Percentiles rank a stretch among this genome's conserved stretches.
These are phyloP conservation scores for Capreolus pygargus DNA, from an alignment of 2,113 vertebrate genomes.

Conservation along the genomic window DNA sequence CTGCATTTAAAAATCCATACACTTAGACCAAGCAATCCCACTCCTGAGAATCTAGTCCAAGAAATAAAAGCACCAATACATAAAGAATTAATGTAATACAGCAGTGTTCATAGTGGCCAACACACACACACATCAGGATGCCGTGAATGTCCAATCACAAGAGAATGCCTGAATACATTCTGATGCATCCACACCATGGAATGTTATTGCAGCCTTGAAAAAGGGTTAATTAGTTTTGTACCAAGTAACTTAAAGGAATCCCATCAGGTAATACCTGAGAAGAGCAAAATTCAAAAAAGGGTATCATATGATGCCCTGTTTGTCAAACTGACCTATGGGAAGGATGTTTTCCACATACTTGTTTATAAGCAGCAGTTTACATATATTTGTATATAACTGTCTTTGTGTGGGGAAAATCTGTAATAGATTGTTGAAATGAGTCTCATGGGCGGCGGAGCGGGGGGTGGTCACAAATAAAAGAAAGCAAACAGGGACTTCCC, in stretches of 20 bases:
- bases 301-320: neutral
- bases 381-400: neutral
- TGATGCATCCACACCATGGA: neutral
- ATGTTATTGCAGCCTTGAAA: neutral
- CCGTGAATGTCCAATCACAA: neutral
- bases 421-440: neutral
- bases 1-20: neutral
- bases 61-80: neutral
- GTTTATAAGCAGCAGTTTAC: neutral
- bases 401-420: neutral
- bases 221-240: neutral
- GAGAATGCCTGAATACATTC: neutral
- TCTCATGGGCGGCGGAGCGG: neutral
- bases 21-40: neutral
- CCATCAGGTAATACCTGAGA: neutral
- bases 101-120: neutral
- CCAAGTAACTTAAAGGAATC: neutral
- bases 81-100: neutral
- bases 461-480: neutral
- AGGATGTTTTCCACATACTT: neutral
- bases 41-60: neutral
- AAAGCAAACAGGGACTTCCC: neutral
- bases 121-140: neutral
- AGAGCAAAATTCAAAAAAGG: neutral
- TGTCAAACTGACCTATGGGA: neutral